Evolutionary conservation across 1,140 invertebrate species (phyloP).

Genomic region (Drosophila ficusphila): DNA sequence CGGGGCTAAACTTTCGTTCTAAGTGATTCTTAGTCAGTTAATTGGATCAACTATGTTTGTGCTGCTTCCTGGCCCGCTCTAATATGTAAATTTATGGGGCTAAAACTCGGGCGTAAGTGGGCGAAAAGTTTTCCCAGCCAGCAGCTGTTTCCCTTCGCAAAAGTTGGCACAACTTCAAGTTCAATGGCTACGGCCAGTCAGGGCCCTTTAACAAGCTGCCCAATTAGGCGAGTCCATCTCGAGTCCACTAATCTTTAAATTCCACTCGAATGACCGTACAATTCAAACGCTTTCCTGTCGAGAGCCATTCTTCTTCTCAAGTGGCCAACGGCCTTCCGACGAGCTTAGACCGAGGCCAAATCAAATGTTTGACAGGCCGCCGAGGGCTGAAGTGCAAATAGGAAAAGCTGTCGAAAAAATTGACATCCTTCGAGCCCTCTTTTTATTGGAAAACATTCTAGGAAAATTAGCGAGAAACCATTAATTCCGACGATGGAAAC

Average conservation of each 20-base stretch:
- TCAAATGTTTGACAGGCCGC: constrained; percentile 49
- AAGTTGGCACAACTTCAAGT: constrained; percentile 47
- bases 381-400: not conserved
- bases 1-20: constrained; percentile 30
- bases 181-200: constrained; percentile 22
- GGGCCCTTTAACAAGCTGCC: constrained; percentile 45
- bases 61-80: constrained; percentile 4
- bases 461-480: constrained; percentile 37
- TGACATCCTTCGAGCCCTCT: constrained; percentile 1
- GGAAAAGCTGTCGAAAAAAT: constrained; percentile 29
- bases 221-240: constrained; percentile 48
- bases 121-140: constrained; percentile 41
- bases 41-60: constrained; percentile 57
- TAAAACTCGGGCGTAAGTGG: constrained; percentile 40
- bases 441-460: constrained; percentile 33
- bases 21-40: constrained; percentile 59
- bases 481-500: constrained; percentile 19
- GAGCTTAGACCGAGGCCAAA: constrained; percentile 37
- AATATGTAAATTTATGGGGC: constrained; percentile 45
- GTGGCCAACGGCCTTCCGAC: constrained; percentile 16
- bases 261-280: constrained; percentile 36
- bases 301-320: not conserved
- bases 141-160: constrained; percentile 31
- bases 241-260: constrained; percentile 53
- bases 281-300: constrained; percentile 22